Conservation (phyloP, 2,113 vertebrate genomes). For the Camelus dromedarius region DNA sequence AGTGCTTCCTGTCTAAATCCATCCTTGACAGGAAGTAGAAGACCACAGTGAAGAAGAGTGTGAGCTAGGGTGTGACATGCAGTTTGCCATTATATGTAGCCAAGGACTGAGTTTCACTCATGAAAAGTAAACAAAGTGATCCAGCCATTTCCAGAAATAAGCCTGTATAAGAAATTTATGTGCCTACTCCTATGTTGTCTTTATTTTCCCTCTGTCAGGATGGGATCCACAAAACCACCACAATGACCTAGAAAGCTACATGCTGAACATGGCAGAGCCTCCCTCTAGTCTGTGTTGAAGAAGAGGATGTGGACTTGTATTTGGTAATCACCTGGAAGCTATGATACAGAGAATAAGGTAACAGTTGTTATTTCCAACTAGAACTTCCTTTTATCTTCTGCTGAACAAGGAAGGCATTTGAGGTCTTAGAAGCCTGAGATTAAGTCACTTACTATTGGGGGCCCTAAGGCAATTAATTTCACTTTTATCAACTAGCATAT, state of each 20-base stretch:
- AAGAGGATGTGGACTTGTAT: not conserved
- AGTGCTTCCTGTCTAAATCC: not conserved
- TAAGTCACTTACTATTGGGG: not conserved
- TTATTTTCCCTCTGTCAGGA: not conserved
- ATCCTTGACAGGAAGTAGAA: not conserved
- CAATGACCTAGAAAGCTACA: not conserved
- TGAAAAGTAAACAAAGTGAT: not conserved
- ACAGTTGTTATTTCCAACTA: not conserved
- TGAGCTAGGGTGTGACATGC: not conserved
- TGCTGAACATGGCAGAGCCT: not conserved
- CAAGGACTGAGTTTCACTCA: not conserved
- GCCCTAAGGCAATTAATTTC: not conserved
- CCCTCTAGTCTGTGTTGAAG: not conserved
- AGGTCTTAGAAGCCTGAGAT: not conserved
- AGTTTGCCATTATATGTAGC: not conserved
- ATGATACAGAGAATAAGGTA: not conserved
- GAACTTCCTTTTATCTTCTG: not conserved
- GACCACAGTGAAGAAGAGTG: not conserved
- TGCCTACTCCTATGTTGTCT: not conserved
- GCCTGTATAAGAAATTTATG: not conserved
- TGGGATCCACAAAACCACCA: not conserved
- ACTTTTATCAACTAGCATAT: not conserved
- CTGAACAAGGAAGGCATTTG: not conserved
- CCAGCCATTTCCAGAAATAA: not conserved
- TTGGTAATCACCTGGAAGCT: not conserved